These are phyloP conservation scores for Oophaga pumilio DNA, from an alignment of 2,113 vertebrate species.

Conservation along the genomic window DNA sequence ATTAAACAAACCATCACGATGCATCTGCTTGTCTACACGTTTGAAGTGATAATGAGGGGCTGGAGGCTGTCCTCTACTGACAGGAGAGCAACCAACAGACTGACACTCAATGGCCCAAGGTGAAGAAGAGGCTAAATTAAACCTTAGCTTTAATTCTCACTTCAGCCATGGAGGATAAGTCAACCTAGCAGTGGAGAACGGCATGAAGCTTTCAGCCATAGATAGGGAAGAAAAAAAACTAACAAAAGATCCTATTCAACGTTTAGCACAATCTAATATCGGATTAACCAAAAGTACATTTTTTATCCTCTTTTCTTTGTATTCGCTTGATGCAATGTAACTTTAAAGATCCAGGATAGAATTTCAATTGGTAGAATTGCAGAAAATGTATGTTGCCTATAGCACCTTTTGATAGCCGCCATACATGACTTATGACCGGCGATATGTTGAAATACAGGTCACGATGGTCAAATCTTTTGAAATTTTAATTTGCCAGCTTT, in stretches of 20 bases:
- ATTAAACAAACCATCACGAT: slow-evolving; percentile 50
- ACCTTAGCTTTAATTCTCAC: slow-evolving; percentile 48
- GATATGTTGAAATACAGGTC: no score
- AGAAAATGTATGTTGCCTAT: neutral
- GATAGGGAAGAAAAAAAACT: neutral
- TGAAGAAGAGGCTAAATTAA: slow-evolving; percentile 45
- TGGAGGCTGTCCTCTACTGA: slow-evolving; percentile 47
- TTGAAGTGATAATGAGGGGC: slow-evolving; percentile 52
- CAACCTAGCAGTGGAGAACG: slow-evolving; percentile 24
- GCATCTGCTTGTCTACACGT: slow-evolving; percentile 41
- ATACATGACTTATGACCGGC: no score
- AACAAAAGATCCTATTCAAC: slow-evolving; percentile 37
- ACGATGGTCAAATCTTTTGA: no score
- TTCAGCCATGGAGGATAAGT: slow-evolving; percentile 9
- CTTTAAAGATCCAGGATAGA: slow-evolving; percentile 8
- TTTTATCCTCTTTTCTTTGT: slow-evolving; percentile 3
- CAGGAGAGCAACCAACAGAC: slow-evolving; percentile 31
- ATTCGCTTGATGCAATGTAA: neutral
- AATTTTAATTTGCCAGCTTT: no score
- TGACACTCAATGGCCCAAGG: slow-evolving; percentile 56
- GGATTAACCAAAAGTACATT: slow-evolving; percentile 10
- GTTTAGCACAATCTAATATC: slow-evolving; percentile 9
- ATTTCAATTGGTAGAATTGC: neutral
- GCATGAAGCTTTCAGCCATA: slow-evolving; percentile 1
- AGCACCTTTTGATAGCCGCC: no score